Base-by-base conservation (phyloP, 2,797 vertebrate species). In the Distichodus sexfasciatus region DNA sequence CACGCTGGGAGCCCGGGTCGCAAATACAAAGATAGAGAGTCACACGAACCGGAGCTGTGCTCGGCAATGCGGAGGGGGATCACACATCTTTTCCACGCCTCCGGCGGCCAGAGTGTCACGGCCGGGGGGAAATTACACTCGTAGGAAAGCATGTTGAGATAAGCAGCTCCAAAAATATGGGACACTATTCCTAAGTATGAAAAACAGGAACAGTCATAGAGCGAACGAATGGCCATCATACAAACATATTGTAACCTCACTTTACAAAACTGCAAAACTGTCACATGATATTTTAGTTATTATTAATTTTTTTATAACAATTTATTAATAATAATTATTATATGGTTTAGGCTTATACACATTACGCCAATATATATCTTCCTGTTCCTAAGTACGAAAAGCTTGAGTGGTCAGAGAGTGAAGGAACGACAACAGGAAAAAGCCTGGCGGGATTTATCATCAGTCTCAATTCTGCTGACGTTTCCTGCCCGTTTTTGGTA, bases 61-160 rank as follows among this genome's bases (percentile, higher is more conserved):
- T 74, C 38, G 5, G 41, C 66, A 75, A 69, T 47, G 75, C 73
- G 59, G 61, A 58, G 65, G 21, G 55, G 23, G 50, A 41, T 40
- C 21, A 44, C 17, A 4, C n/a, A n/a, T n/a, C n/a, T n/a, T n/a
- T n/a, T 67, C 60, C 53, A 38, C 38, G 6, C 23, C 36, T 26
- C 50, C 2, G 1, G 17, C 38, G 71, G 26, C 15, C 14, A 51
- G 38, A 11, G 35, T 43, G 38, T 51, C 33, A 74, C 33, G 29
- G 46, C 62, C 53, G 10, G 35, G 81, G 65, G 81, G 76, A 83
- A 84, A 83, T 72, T 68, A 81, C 74, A 74, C 51, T 19, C 0
- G 0, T n/a, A 40, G 61, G 54, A 38, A 73, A 54, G 19, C 31
- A 51, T 43, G 58, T 58, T 65, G 48, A 15, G 11, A 29, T 59